Conservation (phyloP, 2,797 vertebrate genomes). For the Pseudochirops corinnae region DNA sequence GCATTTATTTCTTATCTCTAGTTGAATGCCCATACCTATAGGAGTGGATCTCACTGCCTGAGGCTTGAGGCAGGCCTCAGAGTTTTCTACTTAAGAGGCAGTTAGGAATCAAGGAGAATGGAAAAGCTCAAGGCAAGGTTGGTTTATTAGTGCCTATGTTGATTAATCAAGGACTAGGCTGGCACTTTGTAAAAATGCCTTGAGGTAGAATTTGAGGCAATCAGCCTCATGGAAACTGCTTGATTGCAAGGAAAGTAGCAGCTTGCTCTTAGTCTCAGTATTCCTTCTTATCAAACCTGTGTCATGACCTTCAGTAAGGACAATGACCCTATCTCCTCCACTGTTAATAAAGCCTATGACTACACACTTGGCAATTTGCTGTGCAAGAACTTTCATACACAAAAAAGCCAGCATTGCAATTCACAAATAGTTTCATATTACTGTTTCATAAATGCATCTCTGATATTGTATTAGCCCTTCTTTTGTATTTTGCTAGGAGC, state of each 20-base stretch:
- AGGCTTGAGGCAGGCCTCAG: conserved; percentile 31
- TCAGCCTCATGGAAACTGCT: conserved; percentile 63
- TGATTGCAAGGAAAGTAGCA: conserved; percentile 76
- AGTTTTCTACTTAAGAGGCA: conserved; percentile 66
- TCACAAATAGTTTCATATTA: conserved; percentile 38
- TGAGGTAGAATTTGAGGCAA: conserved; percentile 73
- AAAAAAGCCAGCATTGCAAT: conserved; percentile 28
- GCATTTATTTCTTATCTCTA: conserved; percentile 41
- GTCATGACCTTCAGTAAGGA: conserved; percentile 67
- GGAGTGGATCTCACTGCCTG: neutral
- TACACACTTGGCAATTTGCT: neutral
- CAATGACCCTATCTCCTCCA: conserved; percentile 32
- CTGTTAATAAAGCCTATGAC: neutral
- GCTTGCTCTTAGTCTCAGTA: conserved; percentile 56
- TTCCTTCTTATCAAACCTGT: conserved; percentile 60
- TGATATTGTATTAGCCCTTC: conserved; percentile 70
- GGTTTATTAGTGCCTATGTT: conserved; percentile 76
- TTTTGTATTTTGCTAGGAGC: conserved; percentile 66
- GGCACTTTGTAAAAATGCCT: conserved; percentile 72
- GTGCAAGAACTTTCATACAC: neutral
- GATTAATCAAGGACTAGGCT: conserved; percentile 73
- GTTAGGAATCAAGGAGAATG: conserved; percentile 62
- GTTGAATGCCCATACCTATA: conserved; percentile 43
- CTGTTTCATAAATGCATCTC: conserved; percentile 64
- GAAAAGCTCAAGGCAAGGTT: conserved; percentile 61